phyloP scores from a whole-genome alignment of 2,888 invertebrate genomes.

The Drosophila borborema region DNA sequence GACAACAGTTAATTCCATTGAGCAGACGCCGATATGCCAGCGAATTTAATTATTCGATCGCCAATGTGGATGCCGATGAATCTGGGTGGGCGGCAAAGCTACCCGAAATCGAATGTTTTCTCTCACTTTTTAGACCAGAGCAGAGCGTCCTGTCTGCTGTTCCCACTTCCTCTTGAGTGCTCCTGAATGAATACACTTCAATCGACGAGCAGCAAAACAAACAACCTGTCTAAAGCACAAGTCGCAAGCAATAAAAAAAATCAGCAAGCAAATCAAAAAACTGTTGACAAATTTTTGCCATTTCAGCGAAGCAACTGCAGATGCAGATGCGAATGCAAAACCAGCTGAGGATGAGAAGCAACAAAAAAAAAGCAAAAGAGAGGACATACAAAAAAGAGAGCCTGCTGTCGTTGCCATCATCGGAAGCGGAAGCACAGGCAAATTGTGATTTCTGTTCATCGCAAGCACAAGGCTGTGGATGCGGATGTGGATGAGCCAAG shows the following conservation, averaged over 20 bases:
- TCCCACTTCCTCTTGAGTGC: background rate
- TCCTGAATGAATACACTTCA: slow-evolving; percentile 3
- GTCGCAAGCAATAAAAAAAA: slow-evolving; percentile 16
- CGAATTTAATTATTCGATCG: slow-evolving; percentile 75
- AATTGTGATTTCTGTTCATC: slow-evolving; percentile 22
- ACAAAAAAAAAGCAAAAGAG: background rate
- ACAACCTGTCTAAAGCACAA: slow-evolving; percentile 28
- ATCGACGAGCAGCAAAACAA: slow-evolving; percentile 27
- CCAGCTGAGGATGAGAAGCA: slow-evolving; percentile 10
- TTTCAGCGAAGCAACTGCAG: slow-evolving; percentile 60
- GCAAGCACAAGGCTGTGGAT: slow-evolving; percentile 16
- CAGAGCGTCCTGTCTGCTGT: background rate
- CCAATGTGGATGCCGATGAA: slow-evolving; percentile 8
- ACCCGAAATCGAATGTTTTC: slow-evolving; percentile 3
- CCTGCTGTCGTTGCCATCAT: slow-evolving; percentile 42
- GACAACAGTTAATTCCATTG: slow-evolving; percentile 79
- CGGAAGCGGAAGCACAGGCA: slow-evolving; percentile 73
- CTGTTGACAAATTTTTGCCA: slow-evolving; percentile 67
- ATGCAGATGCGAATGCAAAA: slow-evolving; percentile 23
- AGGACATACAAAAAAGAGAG: slow-evolving; percentile 28
- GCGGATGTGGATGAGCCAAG: slow-evolving; percentile 18
- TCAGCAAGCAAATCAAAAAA: slow-evolving; percentile 38
- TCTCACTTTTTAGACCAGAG: background rate
- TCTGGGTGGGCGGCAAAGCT: slow-evolving; percentile 59
- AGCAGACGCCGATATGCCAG: slow-evolving; percentile 67